Conservation (phyloP, 2,888 invertebrate species). For the Sympetrum striolatum region DNA sequence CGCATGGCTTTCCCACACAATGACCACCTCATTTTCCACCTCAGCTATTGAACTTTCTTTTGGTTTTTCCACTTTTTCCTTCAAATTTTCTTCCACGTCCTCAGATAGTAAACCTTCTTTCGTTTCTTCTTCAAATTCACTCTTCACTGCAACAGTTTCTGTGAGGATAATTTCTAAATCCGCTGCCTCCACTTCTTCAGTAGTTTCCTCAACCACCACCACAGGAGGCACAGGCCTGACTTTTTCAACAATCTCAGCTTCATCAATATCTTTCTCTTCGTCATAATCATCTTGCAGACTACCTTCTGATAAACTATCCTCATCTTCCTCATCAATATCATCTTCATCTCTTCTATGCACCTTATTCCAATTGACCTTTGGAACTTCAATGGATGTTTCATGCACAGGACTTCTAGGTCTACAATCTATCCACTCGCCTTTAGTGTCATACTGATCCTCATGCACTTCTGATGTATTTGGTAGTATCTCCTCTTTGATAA, state of each 20-base stretch:
- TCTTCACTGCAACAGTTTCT: background rate
- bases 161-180: background rate
- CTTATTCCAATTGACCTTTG: slow-evolving; percentile 65
- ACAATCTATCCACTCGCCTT: slow-evolving; percentile 55
- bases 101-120: background rate
- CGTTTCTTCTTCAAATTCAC: background rate
- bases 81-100: background rate
- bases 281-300: slow-evolving; percentile 54
- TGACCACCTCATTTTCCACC: background rate
- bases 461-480: background rate
- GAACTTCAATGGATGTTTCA: slow-evolving; percentile 71
- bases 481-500: background rate
- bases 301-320: slow-evolving; percentile 52
- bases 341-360: slow-evolving; percentile 49
- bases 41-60: slow-evolving; percentile 7
- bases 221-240: slow-evolving; percentile 44
- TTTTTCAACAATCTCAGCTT: slow-evolving; percentile 46
- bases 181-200: slow-evolving; percentile 4
- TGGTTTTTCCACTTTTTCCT: slow-evolving; percentile 7
- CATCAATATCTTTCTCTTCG: slow-evolving; percentile 47
- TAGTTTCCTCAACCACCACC: slow-evolving; percentile 50
- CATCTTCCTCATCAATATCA: slow-evolving; percentile 54
- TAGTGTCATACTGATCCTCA: background rate
- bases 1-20: background rate
- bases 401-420: slow-evolving; percentile 69